phyloP scores from a whole-genome alignment of 1,140 invertebrate species.

The Saxidomus purpurata region DNA sequence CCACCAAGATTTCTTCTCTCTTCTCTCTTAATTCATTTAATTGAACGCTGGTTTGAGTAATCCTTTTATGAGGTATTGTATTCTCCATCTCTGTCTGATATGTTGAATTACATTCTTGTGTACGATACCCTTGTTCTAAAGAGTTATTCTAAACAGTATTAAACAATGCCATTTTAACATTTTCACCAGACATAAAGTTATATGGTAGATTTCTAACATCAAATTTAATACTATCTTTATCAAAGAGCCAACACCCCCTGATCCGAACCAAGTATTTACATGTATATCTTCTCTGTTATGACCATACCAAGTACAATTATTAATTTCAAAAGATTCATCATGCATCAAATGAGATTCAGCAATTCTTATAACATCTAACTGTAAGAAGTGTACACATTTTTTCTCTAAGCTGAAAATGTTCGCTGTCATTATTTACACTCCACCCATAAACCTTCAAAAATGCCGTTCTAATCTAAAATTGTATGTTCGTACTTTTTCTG shows the following conservation, averaged over 20 bases:
- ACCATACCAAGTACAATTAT: constrained; percentile 8
- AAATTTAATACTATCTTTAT: neutral
- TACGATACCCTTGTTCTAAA: neutral
- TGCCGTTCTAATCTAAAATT: neutral
- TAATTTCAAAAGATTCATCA: too few relatives aligned
- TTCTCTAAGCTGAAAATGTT: neutral
- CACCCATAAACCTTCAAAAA: constrained; percentile 14
- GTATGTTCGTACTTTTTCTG: neutral
- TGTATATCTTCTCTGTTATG: neutral
- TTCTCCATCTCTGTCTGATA: neutral
- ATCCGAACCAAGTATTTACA: neutral
- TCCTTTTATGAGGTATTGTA: too few relatives aligned
- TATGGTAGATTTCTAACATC: neutral
- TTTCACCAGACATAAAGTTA: neutral
- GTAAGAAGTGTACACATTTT: neutral
- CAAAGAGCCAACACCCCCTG: neutral
- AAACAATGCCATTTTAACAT: neutral
- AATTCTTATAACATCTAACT: too few relatives aligned
- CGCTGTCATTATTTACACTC: neutral
- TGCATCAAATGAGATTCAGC: too few relatives aligned
- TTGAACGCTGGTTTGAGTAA: neutral
- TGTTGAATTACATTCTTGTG: neutral
- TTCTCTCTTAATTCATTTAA: neutral
- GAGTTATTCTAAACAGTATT: neutral
- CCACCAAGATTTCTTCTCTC: neutral